Conservation (phyloP, 1,140 invertebrate species). For the Triops cancriformis region DNA sequence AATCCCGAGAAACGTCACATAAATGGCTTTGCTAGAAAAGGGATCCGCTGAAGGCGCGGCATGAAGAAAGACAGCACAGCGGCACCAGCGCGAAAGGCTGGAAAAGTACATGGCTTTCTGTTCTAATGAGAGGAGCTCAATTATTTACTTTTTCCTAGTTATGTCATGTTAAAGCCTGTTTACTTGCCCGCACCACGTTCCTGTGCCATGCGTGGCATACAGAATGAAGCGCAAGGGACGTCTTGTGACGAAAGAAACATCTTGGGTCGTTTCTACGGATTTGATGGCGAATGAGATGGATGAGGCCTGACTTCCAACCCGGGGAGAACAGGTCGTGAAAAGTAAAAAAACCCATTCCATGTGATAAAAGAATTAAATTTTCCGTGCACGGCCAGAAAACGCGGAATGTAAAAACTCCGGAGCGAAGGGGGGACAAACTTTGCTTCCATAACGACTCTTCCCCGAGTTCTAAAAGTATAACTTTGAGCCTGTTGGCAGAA, state of each 20-base stretch:
- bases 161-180: slow-evolving; percentile 6
- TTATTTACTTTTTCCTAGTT: not conserved
- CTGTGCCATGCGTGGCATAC: not conserved
- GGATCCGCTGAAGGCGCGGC: not conserved
- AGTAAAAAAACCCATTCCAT: not conserved
- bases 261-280: not conserved
- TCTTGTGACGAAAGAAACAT: not conserved
- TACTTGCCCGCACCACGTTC: slow-evolving; percentile 8
- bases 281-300: not conserved
- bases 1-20: not conserved
- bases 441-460: not conserved
- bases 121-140: not conserved
- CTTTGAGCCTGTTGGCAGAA: not conserved
- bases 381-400: not conserved
- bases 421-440: not conserved
- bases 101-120: not conserved
- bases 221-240: not conserved
- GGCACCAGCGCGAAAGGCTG: not conserved
- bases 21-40: not conserved
- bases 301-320: not conserved
- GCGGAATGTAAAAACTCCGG: not conserved
- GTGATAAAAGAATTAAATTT: not conserved
- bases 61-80: not conserved
- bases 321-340: not conserved
- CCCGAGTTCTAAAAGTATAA: not conserved